Evolutionary conservation across 2,888 invertebrate genomes (phyloP), one percentile per base, ranked within the genome.

Genomic region (Fragum whitleyi): DNA sequence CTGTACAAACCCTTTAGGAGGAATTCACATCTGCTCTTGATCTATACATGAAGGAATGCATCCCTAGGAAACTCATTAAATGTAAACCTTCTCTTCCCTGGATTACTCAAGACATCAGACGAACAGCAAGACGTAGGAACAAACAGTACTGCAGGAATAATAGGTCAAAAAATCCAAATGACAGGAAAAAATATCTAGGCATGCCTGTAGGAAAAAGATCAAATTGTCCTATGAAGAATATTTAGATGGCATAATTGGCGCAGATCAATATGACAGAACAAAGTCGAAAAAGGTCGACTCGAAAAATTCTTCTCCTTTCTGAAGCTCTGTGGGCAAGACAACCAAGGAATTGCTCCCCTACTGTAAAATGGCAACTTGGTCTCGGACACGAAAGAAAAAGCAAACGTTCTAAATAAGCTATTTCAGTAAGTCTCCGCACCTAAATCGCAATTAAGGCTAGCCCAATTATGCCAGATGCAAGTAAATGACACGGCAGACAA

Each of bases 231-330:
- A 11, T 23, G 26, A 59, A 9, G 26, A 59, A 59, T 36, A 57
- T 21, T 29, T 71, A 29, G 71, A 57, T 28, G 59, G 55, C 39
- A 71, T 71, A 11, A 57, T 59, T 23, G 42, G 42, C 47, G 28
- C 23, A 26, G 28, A 23, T 21, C n/a, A 32, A 21, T 14, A 32
- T 29, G 65, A 65, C 6, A 26, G 11, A 23, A 26, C 36, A 19
- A 23, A 14, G 11, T 19, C 19, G 2, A 29, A 23, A n/a, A 21
- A 3, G 11, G 39, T 16, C n/a, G 55, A 70, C 28, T 21, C 70
- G 5, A 32, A 70, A 32, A 70, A 23, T 19, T 55, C 6, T 53
- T 55, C 36, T 32, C 55, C 14, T 32, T 32, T n/a, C 59, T 71
- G 6, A 71, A 59, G 19, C 36, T 57, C 21, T 32, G 29, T 3